A percentile compares a stretch with the other conserved stretches of the same genome.
Conservation (phyloP, 2,797 vertebrate genomes). For the Chaenodraco wilsoni region DNA sequence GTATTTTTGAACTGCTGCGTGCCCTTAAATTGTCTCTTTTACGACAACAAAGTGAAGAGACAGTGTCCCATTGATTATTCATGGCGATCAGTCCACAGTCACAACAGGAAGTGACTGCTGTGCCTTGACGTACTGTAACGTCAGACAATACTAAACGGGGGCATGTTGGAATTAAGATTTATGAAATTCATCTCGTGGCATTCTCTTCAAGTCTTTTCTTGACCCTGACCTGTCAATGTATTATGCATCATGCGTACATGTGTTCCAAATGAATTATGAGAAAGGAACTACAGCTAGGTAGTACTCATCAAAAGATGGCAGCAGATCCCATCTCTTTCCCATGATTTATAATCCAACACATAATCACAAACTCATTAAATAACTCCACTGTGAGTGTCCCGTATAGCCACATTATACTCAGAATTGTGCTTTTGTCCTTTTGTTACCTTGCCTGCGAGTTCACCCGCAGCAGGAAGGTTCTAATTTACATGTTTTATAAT, state of each 20-base stretch:
- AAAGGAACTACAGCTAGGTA: background rate
- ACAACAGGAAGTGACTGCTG: conserved; percentile 23
- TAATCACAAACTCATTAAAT: conserved; percentile 33
- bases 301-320: conserved; percentile 12
- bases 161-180: conserved; percentile 19
- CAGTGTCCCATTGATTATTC: conserved; percentile 42
- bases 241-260: conserved; percentile 41
- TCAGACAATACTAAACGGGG: conserved; percentile 18
- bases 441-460: conserved; percentile 14
- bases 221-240: conserved; percentile 22
- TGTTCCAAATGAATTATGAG: conserved; percentile 50
- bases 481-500: conserved; percentile 20
- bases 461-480: background rate
- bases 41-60: conserved; percentile 35
- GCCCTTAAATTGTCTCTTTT: conserved; percentile 18
- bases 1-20: conserved; percentile 10
- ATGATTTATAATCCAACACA: conserved; percentile 28
- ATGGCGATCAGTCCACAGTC: conserved; percentile 34
- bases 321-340: conserved; percentile 14
- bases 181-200: conserved; percentile 14
- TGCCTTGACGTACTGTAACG: conserved; percentile 12
- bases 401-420: background rate
- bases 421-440: conserved; percentile 2
- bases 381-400: conserved; percentile 9
- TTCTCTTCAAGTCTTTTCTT: conserved; percentile 24